Percentiles rank a stretch among this genome's conserved stretches.
Evolutionary conservation across 2,797 vertebrate species (phyloP).

Genomic region (Sebastes goodei): DNA sequence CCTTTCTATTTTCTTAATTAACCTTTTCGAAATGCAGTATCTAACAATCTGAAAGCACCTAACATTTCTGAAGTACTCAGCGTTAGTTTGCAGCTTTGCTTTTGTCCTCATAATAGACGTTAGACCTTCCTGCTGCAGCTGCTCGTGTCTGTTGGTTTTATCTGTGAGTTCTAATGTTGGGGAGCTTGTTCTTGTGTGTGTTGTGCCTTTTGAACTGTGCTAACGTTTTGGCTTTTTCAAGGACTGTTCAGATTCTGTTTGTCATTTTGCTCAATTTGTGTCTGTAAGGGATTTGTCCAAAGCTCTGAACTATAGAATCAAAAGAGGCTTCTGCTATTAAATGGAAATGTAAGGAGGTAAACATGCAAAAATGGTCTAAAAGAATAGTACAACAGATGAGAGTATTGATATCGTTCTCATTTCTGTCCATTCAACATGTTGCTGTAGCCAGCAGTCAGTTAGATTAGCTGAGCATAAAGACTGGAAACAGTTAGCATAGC

Average conservation of each 20-base stretch:
- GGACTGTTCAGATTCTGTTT: not conserved
- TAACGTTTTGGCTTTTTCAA: not conserved
- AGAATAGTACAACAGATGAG: not conserved
- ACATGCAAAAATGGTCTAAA: not conserved
- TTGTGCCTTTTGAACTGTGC: slow-evolving; percentile 60
- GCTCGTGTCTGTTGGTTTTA: not conserved
- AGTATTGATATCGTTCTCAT: not conserved
- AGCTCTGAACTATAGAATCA: not conserved
- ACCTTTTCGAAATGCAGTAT: slow-evolving; percentile 54
- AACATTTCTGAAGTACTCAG: slow-evolving; percentile 25
- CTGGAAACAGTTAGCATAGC: not conserved
- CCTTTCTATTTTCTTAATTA: slow-evolving; percentile 51
- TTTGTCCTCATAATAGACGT: slow-evolving; percentile 1
- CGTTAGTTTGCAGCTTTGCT: slow-evolving; percentile 30
- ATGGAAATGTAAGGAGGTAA: not conserved
- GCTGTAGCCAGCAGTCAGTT: not conserved
- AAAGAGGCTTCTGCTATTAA: not conserved
- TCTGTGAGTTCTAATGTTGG: slow-evolving; percentile 10
- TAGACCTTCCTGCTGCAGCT: slow-evolving; percentile 15
- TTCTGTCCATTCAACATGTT: not conserved
- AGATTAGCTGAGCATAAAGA: not conserved
- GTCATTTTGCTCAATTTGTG: not conserved
- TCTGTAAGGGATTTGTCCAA: not conserved
- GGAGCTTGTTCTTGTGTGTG: slow-evolving; percentile 17
- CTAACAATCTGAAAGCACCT: slow-evolving; percentile 46